phyloP scores from a whole-genome alignment of 2,113 vertebrate genomes.

The Pituophis catenifer region DNA sequence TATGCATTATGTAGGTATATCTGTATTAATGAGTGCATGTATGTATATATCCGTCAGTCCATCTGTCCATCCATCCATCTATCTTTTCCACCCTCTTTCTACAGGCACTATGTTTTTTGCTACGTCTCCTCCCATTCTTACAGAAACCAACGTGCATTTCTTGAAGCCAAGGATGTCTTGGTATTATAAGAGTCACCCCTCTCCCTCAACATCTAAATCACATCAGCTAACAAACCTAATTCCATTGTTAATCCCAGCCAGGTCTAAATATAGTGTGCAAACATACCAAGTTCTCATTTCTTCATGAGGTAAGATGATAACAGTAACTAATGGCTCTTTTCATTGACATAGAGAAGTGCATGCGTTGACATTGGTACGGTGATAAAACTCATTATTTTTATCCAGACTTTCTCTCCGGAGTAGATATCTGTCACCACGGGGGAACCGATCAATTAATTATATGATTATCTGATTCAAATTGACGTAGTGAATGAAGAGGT shows the following conservation, averaged over 20 bases:
- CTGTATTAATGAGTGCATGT: background rate
- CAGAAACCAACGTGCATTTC: background rate
- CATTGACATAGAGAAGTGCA: background rate
- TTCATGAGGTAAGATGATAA: background rate
- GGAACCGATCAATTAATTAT: background rate
- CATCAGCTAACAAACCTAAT: background rate
- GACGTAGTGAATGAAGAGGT: background rate
- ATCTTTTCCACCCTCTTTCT: background rate
- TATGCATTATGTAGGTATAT: background rate
- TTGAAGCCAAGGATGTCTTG: background rate
- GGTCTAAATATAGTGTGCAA: background rate
- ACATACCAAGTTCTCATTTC: background rate
- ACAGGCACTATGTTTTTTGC: background rate
- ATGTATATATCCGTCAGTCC: background rate
- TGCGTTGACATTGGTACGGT: background rate
- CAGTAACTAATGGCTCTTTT: background rate
- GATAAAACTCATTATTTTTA: background rate
- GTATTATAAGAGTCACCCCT: background rate
- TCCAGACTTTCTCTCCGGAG: background rate
- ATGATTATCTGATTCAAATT: background rate
- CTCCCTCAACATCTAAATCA: background rate
- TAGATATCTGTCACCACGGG: background rate
- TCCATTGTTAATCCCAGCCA: background rate
- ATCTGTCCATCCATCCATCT: fast-evolving
- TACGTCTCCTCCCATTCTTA: background rate